Conservation (phyloP, 2,797 vertebrate genomes). For the Geotrypetes seraphini region DNA sequence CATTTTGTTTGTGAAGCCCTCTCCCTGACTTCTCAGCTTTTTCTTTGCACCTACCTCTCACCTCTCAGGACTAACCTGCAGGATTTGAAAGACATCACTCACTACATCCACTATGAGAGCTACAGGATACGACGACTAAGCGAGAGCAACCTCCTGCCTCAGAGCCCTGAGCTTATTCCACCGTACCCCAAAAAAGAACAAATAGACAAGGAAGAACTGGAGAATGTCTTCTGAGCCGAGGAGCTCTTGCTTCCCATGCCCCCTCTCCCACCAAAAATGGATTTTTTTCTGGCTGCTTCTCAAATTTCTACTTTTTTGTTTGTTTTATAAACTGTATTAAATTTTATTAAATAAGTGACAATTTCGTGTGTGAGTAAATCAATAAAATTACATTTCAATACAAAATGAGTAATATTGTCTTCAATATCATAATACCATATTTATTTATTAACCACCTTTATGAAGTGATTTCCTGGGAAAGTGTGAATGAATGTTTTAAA, state of each 20-base stretch:
- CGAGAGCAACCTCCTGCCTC: slow-evolving; percentile 61
- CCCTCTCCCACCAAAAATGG: not conserved
- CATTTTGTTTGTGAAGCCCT: not conserved
- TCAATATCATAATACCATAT: no score
- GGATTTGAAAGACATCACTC: slow-evolving; percentile 92
- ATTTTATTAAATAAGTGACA: no score
- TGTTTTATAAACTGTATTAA: no score
- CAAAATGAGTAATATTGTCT: no score
- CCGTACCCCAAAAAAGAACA: slow-evolving; percentile 43
- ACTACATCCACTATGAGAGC: slow-evolving; percentile 85
- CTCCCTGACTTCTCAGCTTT: not conserved
- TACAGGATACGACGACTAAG: slow-evolving; percentile 77
- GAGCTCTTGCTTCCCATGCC: not conserved
- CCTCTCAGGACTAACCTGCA: slow-evolving; percentile 78
- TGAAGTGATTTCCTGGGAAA: no score
- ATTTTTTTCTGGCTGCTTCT: no score
- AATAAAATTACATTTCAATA: no score
- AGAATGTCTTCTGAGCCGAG: slow-evolving; percentile 50
- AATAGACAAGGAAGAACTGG: slow-evolving; percentile 25
- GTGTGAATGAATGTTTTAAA: no score
- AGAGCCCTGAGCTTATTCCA: slow-evolving; percentile 31
- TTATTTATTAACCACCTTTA: no score
- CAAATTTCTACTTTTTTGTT: no score
- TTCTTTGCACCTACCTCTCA: rapidly evolving
- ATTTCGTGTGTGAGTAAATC: no score